These are phyloP conservation scores for Orthosia cruda DNA, from an alignment of 2,888 invertebrate species.

Conservation along the genomic window DNA sequence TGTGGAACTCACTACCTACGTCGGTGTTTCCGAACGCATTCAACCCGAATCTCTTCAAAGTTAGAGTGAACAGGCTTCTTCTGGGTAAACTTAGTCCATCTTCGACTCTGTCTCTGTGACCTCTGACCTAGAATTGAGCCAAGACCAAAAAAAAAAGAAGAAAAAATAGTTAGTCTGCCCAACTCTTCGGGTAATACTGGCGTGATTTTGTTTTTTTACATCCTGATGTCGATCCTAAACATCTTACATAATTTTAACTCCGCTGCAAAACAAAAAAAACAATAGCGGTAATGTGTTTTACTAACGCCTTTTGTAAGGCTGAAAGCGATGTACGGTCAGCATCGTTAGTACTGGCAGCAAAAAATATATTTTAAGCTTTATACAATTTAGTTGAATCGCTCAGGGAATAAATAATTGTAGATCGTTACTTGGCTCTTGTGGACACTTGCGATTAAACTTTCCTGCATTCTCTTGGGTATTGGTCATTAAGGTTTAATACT, in stretches of 20 bases:
- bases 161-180: no score
- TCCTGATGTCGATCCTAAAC: constrained; percentile 14
- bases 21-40: no score
- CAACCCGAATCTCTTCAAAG: no score
- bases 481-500: constrained; percentile 33
- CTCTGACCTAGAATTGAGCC: no score
- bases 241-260: constrained; percentile 22
- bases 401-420: constrained; percentile 40
- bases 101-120: no score
- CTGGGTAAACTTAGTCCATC: no score
- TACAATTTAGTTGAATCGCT: constrained; percentile 49
- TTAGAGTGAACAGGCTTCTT: no score
- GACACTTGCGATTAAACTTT: constrained; percentile 29
- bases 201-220: no score
- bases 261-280: constrained; percentile 39
- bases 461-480: constrained; percentile 18
- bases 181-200: no score
- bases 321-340: constrained; percentile 60
- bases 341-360: constrained; percentile 63
- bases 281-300: constrained; percentile 56
- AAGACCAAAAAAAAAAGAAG: no score
- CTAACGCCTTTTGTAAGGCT: constrained; percentile 66
- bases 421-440: constrained; percentile 22
- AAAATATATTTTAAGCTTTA: constrained; percentile 58
- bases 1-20: no score